Conservation (phyloP, 2,113 vertebrate genomes). For the Pampusana beccarii region DNA sequence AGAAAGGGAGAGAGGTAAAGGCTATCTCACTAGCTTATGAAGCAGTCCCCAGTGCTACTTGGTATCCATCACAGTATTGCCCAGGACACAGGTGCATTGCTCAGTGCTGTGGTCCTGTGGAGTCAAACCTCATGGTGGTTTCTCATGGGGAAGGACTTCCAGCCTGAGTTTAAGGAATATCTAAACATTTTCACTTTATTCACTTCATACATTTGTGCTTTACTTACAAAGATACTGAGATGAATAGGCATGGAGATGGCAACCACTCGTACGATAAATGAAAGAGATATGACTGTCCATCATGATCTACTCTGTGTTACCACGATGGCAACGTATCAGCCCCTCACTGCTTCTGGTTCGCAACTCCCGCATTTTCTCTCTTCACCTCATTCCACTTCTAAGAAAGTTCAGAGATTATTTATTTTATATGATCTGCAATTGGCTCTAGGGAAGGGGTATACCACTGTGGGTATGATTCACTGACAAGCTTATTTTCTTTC, state of each 20-base stretch:
- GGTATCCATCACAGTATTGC: not conserved
- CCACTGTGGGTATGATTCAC: not conserved
- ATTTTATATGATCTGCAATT: slow-evolving; percentile 17
- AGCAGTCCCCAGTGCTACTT: not conserved
- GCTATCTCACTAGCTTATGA: not conserved
- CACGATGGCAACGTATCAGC: not conserved
- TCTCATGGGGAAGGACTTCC: not conserved
- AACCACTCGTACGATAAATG: not conserved
- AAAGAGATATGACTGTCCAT: not conserved
- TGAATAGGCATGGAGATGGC: not conserved
- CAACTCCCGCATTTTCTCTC: not conserved
- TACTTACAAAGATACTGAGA: not conserved
- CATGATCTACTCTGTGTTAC: not conserved
- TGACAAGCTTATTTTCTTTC: slow-evolving; percentile 38
- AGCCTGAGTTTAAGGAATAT: not conserved
- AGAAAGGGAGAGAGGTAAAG: not conserved
- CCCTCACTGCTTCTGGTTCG: not conserved
- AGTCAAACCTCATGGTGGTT: not conserved
- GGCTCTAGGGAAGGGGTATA: not conserved
- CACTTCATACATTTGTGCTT: not conserved
- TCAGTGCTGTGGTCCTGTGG: not conserved
- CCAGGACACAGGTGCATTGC: not conserved
- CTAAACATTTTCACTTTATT: not conserved
- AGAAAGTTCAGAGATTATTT: slow-evolving; percentile 15
- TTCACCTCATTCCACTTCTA: not conserved